These are phyloP conservation scores for Butorides virescens DNA, from an alignment of 2,113 vertebrate genomes.

Conservation along the genomic window DNA sequence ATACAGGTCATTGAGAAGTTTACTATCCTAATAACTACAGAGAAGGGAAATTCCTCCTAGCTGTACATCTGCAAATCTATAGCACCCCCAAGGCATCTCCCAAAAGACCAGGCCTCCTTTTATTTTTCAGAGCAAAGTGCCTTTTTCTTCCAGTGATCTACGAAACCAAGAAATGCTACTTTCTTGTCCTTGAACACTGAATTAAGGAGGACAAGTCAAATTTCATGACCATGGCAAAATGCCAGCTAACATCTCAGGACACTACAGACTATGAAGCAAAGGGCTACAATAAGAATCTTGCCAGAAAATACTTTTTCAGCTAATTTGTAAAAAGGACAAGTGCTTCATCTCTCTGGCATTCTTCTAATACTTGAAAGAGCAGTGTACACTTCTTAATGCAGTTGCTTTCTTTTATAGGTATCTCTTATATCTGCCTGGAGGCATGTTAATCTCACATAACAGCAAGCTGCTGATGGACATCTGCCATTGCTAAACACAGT, in stretches of 20 bases:
- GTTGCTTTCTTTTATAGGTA: neutral
- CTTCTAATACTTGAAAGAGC: slow-evolving; percentile 35
- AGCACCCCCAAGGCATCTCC: neutral
- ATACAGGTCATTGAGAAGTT: neutral
- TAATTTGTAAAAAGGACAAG: slow-evolving; percentile 23
- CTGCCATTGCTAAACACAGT: neutral
- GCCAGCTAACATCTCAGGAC: neutral
- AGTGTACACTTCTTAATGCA: neutral
- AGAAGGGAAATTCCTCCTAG: slow-evolving; percentile 35
- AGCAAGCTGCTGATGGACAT: neutral
- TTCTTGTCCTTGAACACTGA: neutral
- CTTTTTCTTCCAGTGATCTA: neutral
- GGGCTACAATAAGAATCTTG: neutral
- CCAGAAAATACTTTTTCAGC: slow-evolving; percentile 25
- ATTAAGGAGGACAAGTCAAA: neutral
- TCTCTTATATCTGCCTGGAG: neutral
- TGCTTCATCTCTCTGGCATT: slow-evolving; percentile 17
- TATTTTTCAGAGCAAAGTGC: neutral
- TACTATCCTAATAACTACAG: neutral
- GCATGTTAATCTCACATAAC: neutral
- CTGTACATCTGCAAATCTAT: slow-evolving; percentile 1
- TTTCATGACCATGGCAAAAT: neutral
- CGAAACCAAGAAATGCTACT: neutral
- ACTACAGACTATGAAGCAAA: neutral
- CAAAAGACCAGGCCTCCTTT: neutral